phyloP scores from a whole-genome alignment of 2,888 invertebrate species.

The Parnassius glacialis region DNA sequence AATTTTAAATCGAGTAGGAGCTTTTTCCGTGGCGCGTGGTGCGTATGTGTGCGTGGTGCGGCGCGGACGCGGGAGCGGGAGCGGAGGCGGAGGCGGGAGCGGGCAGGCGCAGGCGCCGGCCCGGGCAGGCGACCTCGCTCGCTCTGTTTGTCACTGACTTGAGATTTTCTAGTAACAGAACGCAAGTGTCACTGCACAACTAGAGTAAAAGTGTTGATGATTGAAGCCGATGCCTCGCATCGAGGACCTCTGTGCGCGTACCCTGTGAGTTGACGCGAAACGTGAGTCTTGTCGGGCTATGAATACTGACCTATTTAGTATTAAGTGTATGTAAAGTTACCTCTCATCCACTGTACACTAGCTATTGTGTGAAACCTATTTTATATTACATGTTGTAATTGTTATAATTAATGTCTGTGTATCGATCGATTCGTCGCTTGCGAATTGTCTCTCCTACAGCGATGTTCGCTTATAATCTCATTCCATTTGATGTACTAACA shows the following conservation, averaged over 20 bases:
- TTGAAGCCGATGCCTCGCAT: slow-evolving; percentile 32
- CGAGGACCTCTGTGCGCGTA: background rate
- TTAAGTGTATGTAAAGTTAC: slow-evolving; percentile 59
- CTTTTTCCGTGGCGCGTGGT: slow-evolving; percentile 33
- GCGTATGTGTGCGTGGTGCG: slow-evolving; percentile 35
- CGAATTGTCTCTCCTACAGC: slow-evolving; percentile 31
- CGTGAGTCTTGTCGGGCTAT: slow-evolving; percentile 42
- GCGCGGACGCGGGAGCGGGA: slow-evolving; percentile 36
- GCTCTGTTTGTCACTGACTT: slow-evolving; percentile 34
- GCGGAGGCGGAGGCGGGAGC: slow-evolving; percentile 38
- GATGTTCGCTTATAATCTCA: slow-evolving; percentile 47
- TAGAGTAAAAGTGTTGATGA: slow-evolving; percentile 43
- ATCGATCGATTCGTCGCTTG: slow-evolving; percentile 33
- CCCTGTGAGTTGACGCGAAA: background rate
- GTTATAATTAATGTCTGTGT: slow-evolving; percentile 43
- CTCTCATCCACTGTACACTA: slow-evolving; percentile 39
- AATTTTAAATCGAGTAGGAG: slow-evolving; percentile 42
- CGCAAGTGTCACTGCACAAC: slow-evolving; percentile 57
- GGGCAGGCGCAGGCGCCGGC: slow-evolving; percentile 31
- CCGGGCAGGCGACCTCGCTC: slow-evolving; percentile 32
- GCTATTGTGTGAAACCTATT: slow-evolving; percentile 52
- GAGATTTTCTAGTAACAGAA: slow-evolving; percentile 47
- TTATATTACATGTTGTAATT: slow-evolving; percentile 52
- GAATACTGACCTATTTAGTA: slow-evolving; percentile 56
- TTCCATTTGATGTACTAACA: slow-evolving; percentile 40